Evolutionary conservation across 2,888 invertebrate genomes (phyloP).

Genomic region (Drosophila testacea): DNA sequence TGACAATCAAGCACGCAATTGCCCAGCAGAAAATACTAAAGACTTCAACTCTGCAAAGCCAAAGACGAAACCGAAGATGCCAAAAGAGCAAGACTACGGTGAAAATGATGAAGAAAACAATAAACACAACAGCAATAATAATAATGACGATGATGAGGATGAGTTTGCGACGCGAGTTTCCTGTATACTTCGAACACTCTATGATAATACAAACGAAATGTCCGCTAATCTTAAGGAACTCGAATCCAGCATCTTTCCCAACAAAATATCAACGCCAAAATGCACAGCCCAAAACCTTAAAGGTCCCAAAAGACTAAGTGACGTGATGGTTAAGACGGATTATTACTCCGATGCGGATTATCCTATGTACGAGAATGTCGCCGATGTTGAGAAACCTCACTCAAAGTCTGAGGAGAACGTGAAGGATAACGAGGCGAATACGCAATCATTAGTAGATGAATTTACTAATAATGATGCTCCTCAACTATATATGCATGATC

Average conservation of each 20-base stretch:
- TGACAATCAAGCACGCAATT: not conserved
- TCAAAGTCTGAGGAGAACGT: not conserved
- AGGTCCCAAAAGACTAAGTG: not conserved
- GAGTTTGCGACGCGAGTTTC: constrained; percentile 15
- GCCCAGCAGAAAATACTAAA: constrained; percentile 16
- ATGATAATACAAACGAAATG: constrained; percentile 13
- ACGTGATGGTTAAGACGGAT: not conserved
- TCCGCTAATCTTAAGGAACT: constrained; percentile 19
- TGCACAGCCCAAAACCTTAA: not conserved
- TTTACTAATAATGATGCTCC: not conserved
- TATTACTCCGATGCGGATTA: not conserved
- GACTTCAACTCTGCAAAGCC: constrained; percentile 4
- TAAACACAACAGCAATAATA: not conserved
- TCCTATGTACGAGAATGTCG: not conserved
- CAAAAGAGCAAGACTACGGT: constrained; percentile 9
- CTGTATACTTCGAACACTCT: constrained; percentile 24
- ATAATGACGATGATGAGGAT: not conserved
- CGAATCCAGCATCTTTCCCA: not conserved
- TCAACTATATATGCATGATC: not conserved
- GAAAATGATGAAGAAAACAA: constrained; percentile 3
- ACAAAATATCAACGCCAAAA: not conserved
- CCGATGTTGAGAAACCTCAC: not conserved
- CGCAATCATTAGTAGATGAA: not conserved
- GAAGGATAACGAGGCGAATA: not conserved
- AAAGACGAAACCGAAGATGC: not conserved